Conservation (phyloP, 35 echinoderm and acorn worm species). For the Diadema setosum region DNA sequence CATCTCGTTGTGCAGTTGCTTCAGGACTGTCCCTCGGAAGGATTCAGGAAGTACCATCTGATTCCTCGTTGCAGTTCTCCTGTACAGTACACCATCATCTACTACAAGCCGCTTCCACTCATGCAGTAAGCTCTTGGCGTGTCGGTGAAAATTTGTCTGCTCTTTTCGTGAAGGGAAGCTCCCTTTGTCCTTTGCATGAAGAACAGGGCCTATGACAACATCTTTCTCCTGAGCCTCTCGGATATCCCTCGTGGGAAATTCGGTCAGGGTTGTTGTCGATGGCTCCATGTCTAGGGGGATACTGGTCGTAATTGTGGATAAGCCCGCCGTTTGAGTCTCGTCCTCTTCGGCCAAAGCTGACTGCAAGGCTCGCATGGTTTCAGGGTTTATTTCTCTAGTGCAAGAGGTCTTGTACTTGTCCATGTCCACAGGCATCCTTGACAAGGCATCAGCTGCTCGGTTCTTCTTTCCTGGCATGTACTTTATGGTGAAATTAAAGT, state of each 20-base stretch:
- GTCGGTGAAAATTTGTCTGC: neutral
- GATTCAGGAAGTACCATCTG: constrained; percentile 31
- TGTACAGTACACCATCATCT: constrained; percentile 14
- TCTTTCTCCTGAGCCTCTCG: neutral
- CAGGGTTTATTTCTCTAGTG: neutral
- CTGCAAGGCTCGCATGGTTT: neutral
- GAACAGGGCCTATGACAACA: neutral
- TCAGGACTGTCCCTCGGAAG: neutral
- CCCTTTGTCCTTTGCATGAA: neutral
- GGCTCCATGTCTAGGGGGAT: neutral
- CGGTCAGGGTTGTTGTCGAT: neutral
- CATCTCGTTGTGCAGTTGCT: constrained; percentile 55
- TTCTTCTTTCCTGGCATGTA: constrained; percentile 37
- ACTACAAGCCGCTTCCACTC: constrained; percentile 14
- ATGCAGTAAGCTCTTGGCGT: neutral
- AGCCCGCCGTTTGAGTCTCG: neutral
- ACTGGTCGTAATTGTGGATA: neutral
- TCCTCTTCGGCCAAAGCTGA: neutral
- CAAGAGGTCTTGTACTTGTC: neutral
- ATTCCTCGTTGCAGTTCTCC: neutral
- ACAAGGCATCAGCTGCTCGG: constrained; percentile 31
- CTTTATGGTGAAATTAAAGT: constrained; percentile 39
- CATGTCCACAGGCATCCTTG: neutral
- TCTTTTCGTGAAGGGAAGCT: neutral
- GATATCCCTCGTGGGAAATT: no score